A percentile compares a stretch with the other conserved stretches of the same genome.
phyloP scores from a whole-genome alignment of 1,140 invertebrate genomes.

The Cotesia typhae region DNA sequence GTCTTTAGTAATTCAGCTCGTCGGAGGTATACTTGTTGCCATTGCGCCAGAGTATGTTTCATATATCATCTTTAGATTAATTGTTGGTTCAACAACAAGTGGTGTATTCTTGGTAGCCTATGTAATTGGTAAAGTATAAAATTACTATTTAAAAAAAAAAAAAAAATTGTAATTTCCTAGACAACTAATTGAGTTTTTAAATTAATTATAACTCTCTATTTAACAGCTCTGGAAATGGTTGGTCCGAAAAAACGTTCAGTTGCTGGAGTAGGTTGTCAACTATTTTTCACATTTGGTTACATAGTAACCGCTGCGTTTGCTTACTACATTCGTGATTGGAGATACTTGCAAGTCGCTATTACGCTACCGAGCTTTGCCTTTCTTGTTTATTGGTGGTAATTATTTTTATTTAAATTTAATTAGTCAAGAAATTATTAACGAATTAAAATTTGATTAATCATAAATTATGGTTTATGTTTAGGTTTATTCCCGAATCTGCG shows the following conservation, averaged over 20 bases:
- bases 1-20: constrained; percentile 74
- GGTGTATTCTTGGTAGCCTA: constrained; percentile 82
- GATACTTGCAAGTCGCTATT: constrained; percentile 76
- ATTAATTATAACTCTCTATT: no score
- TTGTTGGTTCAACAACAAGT: constrained; percentile 79
- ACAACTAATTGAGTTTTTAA: no score
- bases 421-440: constrained; percentile 19
- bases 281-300: constrained; percentile 82
- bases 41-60: constrained; percentile 75
- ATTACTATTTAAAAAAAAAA: background rate
- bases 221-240: constrained; percentile 82
- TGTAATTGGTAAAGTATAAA: constrained; percentile 72
- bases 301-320: constrained; percentile 77
- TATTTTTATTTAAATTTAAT: constrained; percentile 30
- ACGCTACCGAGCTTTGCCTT: constrained; percentile 77
- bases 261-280: constrained; percentile 78
- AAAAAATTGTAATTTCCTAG: no score
- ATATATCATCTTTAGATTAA: constrained; percentile 74
- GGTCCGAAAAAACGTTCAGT: constrained; percentile 77
- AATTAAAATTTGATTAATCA: background rate
- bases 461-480: constrained; percentile 42
- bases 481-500: constrained; percentile 84
- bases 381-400: constrained; percentile 81
- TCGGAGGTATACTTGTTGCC: constrained; percentile 72
- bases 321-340: constrained; percentile 79